phyloP scores from a whole-genome alignment of 2,888 invertebrate genomes.

The Formica aserva region DNA sequence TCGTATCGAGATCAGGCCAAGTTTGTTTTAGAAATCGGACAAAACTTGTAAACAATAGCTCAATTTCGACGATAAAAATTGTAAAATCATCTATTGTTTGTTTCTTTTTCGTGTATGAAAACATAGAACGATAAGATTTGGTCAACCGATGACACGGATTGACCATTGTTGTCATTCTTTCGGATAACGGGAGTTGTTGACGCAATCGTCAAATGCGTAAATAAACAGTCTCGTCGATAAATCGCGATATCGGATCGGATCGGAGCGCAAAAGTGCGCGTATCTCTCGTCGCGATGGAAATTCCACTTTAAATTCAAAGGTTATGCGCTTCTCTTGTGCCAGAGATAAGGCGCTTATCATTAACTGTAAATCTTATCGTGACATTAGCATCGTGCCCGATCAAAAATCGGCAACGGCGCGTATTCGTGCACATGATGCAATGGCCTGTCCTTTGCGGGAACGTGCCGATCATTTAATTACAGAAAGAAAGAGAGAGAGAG shows the following conservation, averaged over 20 bases:
- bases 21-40: background rate
- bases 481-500: too few relatives aligned
- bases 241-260: slow-evolving; percentile 27
- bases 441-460: background rate
- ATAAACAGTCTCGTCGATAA: slow-evolving; percentile 39
- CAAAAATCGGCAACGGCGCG: background rate
- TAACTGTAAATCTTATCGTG: slow-evolving; percentile 49
- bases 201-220: slow-evolving; percentile 28
- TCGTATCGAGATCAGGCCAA: background rate
- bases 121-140: slow-evolving; percentile 33
- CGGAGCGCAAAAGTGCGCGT: background rate
- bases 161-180: slow-evolving; percentile 33
- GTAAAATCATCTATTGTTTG: background rate
- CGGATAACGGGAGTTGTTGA: slow-evolving; percentile 30
- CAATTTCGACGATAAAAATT: background rate
- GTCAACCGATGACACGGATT: slow-evolving; percentile 9
- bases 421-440: background rate
- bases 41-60: background rate
- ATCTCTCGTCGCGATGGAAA: slow-evolving; percentile 30
- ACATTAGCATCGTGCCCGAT: slow-evolving; percentile 41
- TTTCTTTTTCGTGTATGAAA: background rate
- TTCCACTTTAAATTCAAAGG: slow-evolving; percentile 39
- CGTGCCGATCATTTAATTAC: background rate
- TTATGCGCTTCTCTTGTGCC: background rate
- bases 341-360: slow-evolving; percentile 56